Percentiles rank a stretch among this genome's conserved stretches.
Conservation (phyloP, 1,140 invertebrate genomes). For the Pemphigus obesinymphae region DNA sequence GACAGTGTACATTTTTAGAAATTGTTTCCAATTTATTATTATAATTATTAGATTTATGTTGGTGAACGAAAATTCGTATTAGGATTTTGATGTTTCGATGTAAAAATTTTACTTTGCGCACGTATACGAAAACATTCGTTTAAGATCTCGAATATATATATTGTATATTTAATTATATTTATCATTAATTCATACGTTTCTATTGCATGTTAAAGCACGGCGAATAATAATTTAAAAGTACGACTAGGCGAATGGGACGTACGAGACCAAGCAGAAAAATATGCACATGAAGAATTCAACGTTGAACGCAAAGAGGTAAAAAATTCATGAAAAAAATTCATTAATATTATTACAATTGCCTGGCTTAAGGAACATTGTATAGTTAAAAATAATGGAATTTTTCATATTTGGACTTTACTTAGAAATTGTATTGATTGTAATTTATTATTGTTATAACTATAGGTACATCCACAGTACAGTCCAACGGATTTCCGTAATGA, state of each 20-base stretch:
- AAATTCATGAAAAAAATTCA: background rate
- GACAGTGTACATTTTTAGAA: too few species aligned
- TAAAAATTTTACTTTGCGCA: background rate
- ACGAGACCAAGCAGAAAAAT: constrained; percentile 70
- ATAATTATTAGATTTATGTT: too few species aligned
- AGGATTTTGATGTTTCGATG: background rate
- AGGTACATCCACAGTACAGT: constrained; percentile 79
- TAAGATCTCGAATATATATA: background rate
- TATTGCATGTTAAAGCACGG: constrained; percentile 58
- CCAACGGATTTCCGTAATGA: constrained; percentile 85
- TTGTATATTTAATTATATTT: background rate
- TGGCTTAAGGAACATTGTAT: too few species aligned
- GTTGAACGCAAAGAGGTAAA: constrained; percentile 80
- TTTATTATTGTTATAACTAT: constrained; percentile 35
- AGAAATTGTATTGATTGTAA: background rate
- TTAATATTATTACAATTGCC: background rate
- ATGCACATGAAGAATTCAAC: constrained; percentile 79
- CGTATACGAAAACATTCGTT: background rate
- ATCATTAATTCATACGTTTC: background rate
- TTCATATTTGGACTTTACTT: background rate
- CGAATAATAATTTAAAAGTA: constrained; percentile 78
- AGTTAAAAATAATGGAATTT: background rate
- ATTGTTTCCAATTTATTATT: too few species aligned
- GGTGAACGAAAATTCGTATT: too few species aligned
- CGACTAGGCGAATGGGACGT: constrained; percentile 89